Base-by-base conservation (phyloP, 37 sponge, comb jelly and placozoan genomes). In the Beroe forskalii region DNA sequence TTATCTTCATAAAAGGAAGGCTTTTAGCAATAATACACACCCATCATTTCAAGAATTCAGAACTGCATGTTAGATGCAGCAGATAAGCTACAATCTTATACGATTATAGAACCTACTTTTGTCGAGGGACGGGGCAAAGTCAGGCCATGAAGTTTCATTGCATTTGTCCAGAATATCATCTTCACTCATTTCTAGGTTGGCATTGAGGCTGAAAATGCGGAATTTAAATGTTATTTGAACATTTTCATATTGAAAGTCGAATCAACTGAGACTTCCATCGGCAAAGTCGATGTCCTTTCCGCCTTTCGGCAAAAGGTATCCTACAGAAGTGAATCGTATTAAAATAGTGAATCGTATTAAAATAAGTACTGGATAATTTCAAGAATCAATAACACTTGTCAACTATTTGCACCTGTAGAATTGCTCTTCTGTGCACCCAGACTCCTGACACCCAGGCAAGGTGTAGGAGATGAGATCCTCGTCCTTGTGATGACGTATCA, bases 361-460 rank as follows among this genome's bases (percentile, higher is more conserved):
- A 48, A 48, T 48, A 6, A 12, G 12, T 17, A 6, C 55, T 48
- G 55, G 6, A 48, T 12, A 48, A 48, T 12, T 48, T 17, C 55
- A n/a, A n/a, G n/a, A n/a, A n/a, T n/a, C n/a, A n/a, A n/a, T n/a
- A n/a, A n/a, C n/a, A n/a, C n/a, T n/a, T n/a, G n/a, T n/a, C n/a
- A n/a, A n/a, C n/a, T n/a, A n/a, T n/a, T 48, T n/a, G n/a, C n/a
- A 69, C 72, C 19, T 33, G 72, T 69, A 69, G 19, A 69, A 69
- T 37, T 69, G 72, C 8, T 69, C 72, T 9, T 32, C 17, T 33
- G 72, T 36, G 32, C 72, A 69, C 33, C 72, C 72, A 8, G 30
- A 23, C 8, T 80, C 86, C 2, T 9, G 12, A 38, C 86, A 80
- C 86, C 86, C 86, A 4, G 86, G 86, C 48, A 80, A 44, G 0